phyloP scores from a whole-genome alignment of 2,113 vertebrate species.

The Vulpes vulpes region DNA sequence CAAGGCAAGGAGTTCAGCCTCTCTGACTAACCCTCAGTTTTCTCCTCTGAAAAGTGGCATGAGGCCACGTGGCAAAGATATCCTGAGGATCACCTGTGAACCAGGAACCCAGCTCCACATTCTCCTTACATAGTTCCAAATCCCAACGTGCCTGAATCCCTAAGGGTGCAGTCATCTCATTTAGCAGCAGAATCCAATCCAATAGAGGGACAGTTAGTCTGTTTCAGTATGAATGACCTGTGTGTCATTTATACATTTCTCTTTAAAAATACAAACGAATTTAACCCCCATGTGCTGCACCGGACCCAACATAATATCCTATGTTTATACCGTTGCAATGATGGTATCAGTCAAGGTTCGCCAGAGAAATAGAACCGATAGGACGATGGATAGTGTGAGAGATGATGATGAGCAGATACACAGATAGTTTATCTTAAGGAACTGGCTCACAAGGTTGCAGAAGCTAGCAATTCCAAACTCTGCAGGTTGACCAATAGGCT shows the following conservation, averaged over 20 bases:
- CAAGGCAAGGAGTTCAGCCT: too few relatives aligned
- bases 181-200: not conserved
- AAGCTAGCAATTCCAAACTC: not conserved
- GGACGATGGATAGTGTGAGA: not conserved
- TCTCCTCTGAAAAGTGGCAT: not conserved
- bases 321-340: not conserved
- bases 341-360: not conserved
- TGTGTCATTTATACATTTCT: not conserved
- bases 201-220: too few relatives aligned
- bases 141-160: too few relatives aligned
- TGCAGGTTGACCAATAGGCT: not conserved
- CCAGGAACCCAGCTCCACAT: not conserved
- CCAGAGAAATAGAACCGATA: not conserved
- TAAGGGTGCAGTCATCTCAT: rapidly evolving
- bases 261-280: not conserved
- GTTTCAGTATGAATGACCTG: not conserved
- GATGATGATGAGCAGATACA: not conserved
- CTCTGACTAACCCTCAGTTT: not conserved
- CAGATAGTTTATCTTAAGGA: not conserved
- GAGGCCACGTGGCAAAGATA: not conserved
- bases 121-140: not conserved
- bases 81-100: not conserved
- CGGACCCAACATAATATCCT: too few relatives aligned
- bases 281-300: not conserved
- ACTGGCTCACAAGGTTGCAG: not conserved